Conservation (phyloP, 2,888 invertebrate species). For the Ichneumon xanthorius region DNA sequence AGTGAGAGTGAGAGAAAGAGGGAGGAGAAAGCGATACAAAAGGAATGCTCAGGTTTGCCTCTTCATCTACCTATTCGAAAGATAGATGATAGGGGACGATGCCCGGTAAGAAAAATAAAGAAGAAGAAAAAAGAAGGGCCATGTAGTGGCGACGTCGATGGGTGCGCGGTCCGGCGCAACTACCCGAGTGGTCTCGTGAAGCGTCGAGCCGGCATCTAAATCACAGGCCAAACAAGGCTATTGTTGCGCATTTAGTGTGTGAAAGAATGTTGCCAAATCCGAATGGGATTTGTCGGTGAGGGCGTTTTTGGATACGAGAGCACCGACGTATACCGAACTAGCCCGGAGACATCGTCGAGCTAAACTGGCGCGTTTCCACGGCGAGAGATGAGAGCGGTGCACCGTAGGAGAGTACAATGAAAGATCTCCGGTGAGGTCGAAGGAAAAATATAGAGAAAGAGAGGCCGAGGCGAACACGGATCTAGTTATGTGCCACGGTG, state of each 20-base stretch:
- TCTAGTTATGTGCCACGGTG: slow-evolving; percentile 52
- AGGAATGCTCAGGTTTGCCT: slow-evolving; percentile 68
- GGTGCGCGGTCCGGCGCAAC: slow-evolving; percentile 45
- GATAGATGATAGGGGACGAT: slow-evolving; percentile 71
- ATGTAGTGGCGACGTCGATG: slow-evolving; percentile 57
- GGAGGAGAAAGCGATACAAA: slow-evolving; percentile 67
- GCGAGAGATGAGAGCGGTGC: slow-evolving; percentile 56
- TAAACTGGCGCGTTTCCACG: slow-evolving; percentile 59
- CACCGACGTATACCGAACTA: background rate
- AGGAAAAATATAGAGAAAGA: slow-evolving; percentile 56
- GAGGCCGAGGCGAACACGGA: slow-evolving; percentile 57
- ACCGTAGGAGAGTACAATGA: slow-evolving; percentile 57
- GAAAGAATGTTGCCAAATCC: slow-evolving; percentile 83
- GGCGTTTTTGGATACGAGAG: slow-evolving; percentile 38
- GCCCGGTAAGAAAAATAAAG: slow-evolving; percentile 67
- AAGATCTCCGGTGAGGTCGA: slow-evolving; percentile 68
- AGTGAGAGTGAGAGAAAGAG: slow-evolving; percentile 43
- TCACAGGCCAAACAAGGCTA: slow-evolving; percentile 83
- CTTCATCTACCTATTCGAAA: slow-evolving; percentile 70
- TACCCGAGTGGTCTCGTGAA: slow-evolving; percentile 61
- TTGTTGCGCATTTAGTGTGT: slow-evolving; percentile 83
- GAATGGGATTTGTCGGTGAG: slow-evolving; percentile 63
- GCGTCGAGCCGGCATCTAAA: slow-evolving; percentile 78
- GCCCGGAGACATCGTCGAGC: slow-evolving; percentile 43
- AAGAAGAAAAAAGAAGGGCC: slow-evolving; percentile 46